Percentiles rank a stretch among this genome's conserved stretches.
Conservation (phyloP, 2,888 invertebrate species). For the Leptothorax acervorum region DNA sequence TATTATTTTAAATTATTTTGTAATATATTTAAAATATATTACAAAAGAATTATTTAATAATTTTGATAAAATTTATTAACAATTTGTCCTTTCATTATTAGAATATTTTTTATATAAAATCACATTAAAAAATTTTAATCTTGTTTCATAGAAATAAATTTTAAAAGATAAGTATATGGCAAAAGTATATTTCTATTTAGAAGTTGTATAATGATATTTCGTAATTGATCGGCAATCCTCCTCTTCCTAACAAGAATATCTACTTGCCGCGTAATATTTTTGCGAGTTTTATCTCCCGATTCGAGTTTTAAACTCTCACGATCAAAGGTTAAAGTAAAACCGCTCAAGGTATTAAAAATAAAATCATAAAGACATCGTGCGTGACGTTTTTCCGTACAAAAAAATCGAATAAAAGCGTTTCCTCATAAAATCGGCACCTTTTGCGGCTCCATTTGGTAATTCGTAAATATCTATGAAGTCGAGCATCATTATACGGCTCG, state of each 20-base stretch:
- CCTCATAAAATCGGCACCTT: conserved; percentile 14
- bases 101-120: background rate
- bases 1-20: background rate
- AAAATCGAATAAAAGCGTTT: background rate
- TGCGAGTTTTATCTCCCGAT: background rate
- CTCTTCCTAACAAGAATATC: background rate
- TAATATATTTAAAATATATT: background rate
- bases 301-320: background rate
- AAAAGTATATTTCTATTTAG: conserved; percentile 1
- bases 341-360: background rate
- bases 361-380: background rate
- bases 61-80: background rate
- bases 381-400: background rate
- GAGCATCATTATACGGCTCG: conserved; percentile 60
- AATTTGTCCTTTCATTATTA: background rate
- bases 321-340: background rate
- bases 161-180: background rate
- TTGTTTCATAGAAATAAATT: background rate
- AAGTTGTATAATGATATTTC: background rate
- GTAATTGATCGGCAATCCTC: background rate
- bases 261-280: background rate
- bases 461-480: conserved; percentile 31
- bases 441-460: conserved; percentile 19
- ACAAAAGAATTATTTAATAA: background rate
- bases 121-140: background rate